Percentiles rank a stretch among this genome's conserved stretches.
Conservation (phyloP, 2,113 vertebrate species). For the Limnothrissa miodon region DNA sequence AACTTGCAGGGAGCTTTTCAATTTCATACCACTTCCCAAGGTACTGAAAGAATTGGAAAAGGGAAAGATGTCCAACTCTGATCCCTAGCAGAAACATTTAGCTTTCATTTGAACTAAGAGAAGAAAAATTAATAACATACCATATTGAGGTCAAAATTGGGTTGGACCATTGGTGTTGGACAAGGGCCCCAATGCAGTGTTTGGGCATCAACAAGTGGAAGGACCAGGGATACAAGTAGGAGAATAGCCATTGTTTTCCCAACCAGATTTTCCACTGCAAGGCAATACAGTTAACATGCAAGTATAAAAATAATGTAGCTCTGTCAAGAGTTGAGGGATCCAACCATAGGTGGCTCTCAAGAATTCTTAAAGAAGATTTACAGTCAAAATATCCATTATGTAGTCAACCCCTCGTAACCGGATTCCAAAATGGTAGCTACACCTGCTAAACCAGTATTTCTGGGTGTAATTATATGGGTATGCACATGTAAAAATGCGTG, state of each 20-base stretch:
- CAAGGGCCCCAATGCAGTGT: conserved; percentile 79
- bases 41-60: conserved; percentile 54
- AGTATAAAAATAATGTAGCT: not conserved
- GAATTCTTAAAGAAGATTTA: too few species aligned
- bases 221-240: conserved; percentile 53
- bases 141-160: conserved; percentile 75
- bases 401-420: too few species aligned
- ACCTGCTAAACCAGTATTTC: not conserved
- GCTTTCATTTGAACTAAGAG: not conserved
- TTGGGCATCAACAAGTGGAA: conserved; percentile 62
- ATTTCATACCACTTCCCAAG: conserved; percentile 75
- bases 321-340: too few species aligned
- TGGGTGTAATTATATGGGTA: not conserved
- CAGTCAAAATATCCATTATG: too few species aligned
- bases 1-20: conserved; percentile 63
- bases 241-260: not conserved
- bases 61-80: not conserved
- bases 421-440: not conserved
- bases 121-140: conserved; percentile 47
- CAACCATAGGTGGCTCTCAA: too few species aligned
- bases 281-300: not conserved
- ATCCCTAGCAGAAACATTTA: not conserved
- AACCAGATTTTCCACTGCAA: not conserved
- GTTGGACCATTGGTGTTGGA: conserved; percentile 77
- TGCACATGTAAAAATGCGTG: not conserved